phyloP scores from a whole-genome alignment of 64 coral and sea anemone genomes.

The Orbicella faveolata region DNA sequence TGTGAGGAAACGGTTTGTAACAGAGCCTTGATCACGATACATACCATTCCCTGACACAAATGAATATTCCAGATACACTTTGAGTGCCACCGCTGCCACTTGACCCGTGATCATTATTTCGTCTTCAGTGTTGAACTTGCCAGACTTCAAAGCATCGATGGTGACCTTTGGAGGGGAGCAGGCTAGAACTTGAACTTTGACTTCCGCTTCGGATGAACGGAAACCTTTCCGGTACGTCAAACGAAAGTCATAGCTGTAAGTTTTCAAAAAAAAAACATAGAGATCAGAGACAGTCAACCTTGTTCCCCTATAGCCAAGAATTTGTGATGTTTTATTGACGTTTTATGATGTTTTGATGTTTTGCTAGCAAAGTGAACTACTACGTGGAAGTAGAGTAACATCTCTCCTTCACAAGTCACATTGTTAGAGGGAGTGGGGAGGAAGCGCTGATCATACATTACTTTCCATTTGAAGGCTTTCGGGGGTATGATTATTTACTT shows the following conservation, averaged over 20 bases:
- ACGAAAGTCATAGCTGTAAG: conserved; percentile 69
- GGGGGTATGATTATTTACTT: too few species aligned
- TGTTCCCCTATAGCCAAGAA: background rate
- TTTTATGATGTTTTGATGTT: too few species aligned
- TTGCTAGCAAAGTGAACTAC: too few species aligned
- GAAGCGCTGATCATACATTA: too few species aligned
- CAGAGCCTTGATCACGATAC: background rate
- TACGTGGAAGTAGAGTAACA: too few species aligned
- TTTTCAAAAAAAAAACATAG: background rate
- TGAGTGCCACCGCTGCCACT: background rate
- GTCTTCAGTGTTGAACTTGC: conserved; percentile 53
- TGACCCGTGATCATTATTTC: conserved; percentile 15
- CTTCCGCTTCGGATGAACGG: conserved; percentile 10
- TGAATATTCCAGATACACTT: conserved; percentile 49
- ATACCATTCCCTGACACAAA: conserved; percentile 70
- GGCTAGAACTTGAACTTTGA: conserved; percentile 24
- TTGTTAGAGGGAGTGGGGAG: too few species aligned
- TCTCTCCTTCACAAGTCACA: too few species aligned
- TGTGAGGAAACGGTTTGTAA: too few species aligned
- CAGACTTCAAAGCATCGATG: conserved; percentile 30
- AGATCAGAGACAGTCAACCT: background rate
- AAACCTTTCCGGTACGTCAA: conserved; percentile 71
- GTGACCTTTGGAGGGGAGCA: conserved; percentile 59
- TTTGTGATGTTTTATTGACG: too few species aligned
- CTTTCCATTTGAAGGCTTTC: too few species aligned